These are phyloP conservation scores for Tachysurus vachellii DNA, from an alignment of 2,113 vertebrate genomes.

Conservation along the genomic window DNA sequence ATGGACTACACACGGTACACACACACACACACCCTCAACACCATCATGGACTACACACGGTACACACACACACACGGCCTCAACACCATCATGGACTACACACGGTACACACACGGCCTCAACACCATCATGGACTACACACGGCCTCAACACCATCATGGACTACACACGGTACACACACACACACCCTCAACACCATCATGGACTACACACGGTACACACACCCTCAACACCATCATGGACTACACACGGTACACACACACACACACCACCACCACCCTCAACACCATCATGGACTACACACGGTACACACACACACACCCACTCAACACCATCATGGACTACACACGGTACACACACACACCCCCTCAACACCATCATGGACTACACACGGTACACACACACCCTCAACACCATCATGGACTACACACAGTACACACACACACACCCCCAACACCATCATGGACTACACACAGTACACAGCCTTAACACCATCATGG, in stretches of 20 bases:
- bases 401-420: slow-evolving; percentile 62
- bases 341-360: background rate
- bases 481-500: slow-evolving; percentile 92
- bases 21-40: slow-evolving; percentile 77
- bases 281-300: slow-evolving; percentile 74
- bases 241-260: slow-evolving; percentile 62
- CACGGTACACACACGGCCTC: slow-evolving; percentile 1
- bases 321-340: background rate
- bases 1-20: slow-evolving; percentile 75
- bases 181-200: too few species aligned
- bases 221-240: slow-evolving; percentile 90
- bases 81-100: slow-evolving; percentile 89
- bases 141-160: background rate
- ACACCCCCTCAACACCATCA: slow-evolving; percentile 78
- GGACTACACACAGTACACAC: slow-evolving; percentile 74
- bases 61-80: slow-evolving; percentile 71
- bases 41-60: slow-evolving; percentile 82
- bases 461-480: slow-evolving; percentile 75
- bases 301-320: slow-evolving; percentile 67
- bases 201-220: slow-evolving; percentile 62
- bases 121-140: slow-evolving; percentile 75
- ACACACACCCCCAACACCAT: background rate
- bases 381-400: slow-evolving; percentile 70
- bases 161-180: too few species aligned
- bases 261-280: background rate